Conservation (phyloP, 2,888 invertebrate species). For the Alviniconcha strummeri region DNA sequence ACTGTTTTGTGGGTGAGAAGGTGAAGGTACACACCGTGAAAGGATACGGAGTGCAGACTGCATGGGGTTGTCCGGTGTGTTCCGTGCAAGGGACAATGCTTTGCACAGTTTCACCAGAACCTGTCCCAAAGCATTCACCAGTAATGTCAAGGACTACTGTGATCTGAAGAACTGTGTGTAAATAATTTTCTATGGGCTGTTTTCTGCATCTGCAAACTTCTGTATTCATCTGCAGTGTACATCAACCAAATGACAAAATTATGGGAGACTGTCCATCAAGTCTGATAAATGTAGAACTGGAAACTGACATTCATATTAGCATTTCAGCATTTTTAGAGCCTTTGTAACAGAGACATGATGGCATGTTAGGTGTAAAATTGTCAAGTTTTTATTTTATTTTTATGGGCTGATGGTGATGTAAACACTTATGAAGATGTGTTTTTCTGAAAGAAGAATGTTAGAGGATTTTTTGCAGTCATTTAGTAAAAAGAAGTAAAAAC, state of each 20-base stretch:
- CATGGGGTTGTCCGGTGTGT: background rate
- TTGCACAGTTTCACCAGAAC: background rate
- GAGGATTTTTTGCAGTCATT: background rate
- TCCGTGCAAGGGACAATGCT: background rate
- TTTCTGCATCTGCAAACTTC: background rate
- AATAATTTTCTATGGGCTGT: too few species aligned
- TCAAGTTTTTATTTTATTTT: background rate
- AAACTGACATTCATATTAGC: too few species aligned
- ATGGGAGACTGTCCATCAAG: background rate
- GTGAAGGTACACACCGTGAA: background rate
- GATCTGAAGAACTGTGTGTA: too few species aligned
- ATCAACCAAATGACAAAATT: background rate
- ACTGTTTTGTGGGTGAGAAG: background rate
- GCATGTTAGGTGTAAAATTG: background rate
- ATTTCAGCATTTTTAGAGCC: too few species aligned
- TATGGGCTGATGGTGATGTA: background rate
- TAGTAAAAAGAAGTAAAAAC: background rate
- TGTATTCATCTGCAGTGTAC: background rate
- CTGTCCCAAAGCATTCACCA: background rate
- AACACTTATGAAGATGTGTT: background rate
- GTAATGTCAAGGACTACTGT: background rate
- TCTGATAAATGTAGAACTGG: too few species aligned
- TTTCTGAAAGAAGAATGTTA: background rate
- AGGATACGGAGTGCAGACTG: background rate
- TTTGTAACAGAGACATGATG: background rate